phyloP scores from a whole-genome alignment of 2,888 invertebrate species.

The Xestia rhomboidea region DNA sequence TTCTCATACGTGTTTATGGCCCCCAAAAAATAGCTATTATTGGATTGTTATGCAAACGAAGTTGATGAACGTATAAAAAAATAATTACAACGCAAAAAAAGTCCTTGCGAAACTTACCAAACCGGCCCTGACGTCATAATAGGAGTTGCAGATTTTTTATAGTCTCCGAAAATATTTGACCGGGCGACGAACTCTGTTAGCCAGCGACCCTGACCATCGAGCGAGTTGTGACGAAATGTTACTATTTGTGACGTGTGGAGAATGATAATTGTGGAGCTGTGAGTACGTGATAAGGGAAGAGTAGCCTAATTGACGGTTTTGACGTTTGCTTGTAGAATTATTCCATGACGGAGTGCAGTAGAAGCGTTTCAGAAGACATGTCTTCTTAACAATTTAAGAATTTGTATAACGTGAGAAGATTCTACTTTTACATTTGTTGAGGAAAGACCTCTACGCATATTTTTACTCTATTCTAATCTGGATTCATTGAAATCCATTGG shows the following conservation, averaged over 20 bases:
- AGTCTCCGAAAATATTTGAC: slow-evolving; percentile 84
- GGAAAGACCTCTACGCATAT: neutral
- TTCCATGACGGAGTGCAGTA: neutral
- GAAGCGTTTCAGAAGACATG: neutral
- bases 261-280: slow-evolving; percentile 53
- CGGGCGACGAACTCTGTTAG: slow-evolving; percentile 82
- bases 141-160: slow-evolving; percentile 84
- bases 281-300: slow-evolving; percentile 56
- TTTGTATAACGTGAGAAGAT: neutral
- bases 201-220: slow-evolving; percentile 83
- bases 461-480: neutral
- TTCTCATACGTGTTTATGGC: slow-evolving; percentile 37
- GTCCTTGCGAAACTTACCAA: slow-evolving; percentile 73
- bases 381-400: neutral
- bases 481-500: neutral
- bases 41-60: slow-evolving; percentile 61
- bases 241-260: slow-evolving; percentile 59
- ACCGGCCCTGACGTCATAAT: slow-evolving; percentile 83
- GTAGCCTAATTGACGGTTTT: slow-evolving; percentile 23
- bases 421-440: neutral
- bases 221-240: slow-evolving; percentile 74
- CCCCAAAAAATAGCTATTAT: slow-evolving; percentile 46
- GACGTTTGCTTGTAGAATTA: slow-evolving; percentile 12
- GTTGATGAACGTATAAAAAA: slow-evolving; percentile 61
- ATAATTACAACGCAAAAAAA: slow-evolving; percentile 69